Conservation (phyloP, 2,888 invertebrate genomes). For the Drosophila paramelanica region DNA sequence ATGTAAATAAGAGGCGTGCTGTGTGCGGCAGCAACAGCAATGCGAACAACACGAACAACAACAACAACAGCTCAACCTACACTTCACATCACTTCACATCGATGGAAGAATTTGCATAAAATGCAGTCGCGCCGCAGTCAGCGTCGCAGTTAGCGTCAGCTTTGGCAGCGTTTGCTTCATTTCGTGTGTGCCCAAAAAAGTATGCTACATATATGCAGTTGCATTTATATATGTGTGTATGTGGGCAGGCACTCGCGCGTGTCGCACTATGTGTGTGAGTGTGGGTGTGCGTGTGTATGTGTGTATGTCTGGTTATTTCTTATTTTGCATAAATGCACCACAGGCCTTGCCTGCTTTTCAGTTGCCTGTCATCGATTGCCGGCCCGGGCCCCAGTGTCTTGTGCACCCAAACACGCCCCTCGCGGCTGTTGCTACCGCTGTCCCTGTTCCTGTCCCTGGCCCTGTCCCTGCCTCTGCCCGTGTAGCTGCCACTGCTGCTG, state of each 20-base stretch:
- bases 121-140: slow-evolving; percentile 47
- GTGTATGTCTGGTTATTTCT: slow-evolving; percentile 68
- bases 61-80: slow-evolving; percentile 33
- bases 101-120: slow-evolving; percentile 74
- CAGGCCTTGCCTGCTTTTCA: slow-evolving; percentile 75
- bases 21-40: slow-evolving; percentile 23
- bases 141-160: slow-evolving; percentile 10
- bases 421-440: slow-evolving; percentile 23
- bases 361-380: slow-evolving; percentile 77
- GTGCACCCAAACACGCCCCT: slow-evolving; percentile 24
- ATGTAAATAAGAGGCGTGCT: slow-evolving; percentile 77
- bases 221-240: background rate
- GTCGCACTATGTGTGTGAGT: slow-evolving; percentile 13
- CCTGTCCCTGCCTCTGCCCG: background rate
- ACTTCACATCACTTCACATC: slow-evolving; percentile 62
- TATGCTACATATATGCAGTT: slow-evolving; percentile 53
- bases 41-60: slow-evolving; percentile 28
- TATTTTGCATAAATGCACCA: slow-evolving; percentile 81
- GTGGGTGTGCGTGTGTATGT: slow-evolving; percentile 8
- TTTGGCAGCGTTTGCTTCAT: slow-evolving; percentile 50
- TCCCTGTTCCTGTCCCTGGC: slow-evolving; percentile 48
- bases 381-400: slow-evolving; percentile 67
- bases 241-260: slow-evolving; percentile 48
- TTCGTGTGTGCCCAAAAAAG: slow-evolving; percentile 71
- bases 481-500: slow-evolving; percentile 43